These are phyloP conservation scores for Aythya baeri DNA, from an alignment of 2,113 vertebrate genomes.

Conservation along the genomic window DNA sequence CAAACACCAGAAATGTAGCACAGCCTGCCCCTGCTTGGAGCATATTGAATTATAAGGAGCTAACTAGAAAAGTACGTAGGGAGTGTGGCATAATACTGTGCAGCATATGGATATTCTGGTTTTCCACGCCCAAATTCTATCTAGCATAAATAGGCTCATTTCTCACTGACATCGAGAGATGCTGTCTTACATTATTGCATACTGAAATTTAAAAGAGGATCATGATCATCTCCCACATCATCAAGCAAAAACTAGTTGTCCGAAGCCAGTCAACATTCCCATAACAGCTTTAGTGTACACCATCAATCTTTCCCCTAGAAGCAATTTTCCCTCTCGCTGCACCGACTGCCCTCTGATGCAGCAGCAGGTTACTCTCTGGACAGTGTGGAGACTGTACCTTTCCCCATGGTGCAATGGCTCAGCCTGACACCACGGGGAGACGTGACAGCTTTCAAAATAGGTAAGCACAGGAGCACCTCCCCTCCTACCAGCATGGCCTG, in stretches of 20 bases:
- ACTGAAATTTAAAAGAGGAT: slow-evolving; percentile 12
- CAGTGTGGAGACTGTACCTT: fast-evolving
- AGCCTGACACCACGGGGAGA: neutral
- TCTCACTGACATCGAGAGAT: neutral
- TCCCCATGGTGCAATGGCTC: neutral
- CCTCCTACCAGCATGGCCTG: neutral
- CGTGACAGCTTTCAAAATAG: neutral
- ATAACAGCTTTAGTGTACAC: neutral
- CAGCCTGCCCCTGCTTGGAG: neutral
- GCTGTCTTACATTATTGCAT: neutral
- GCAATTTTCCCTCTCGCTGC: neutral
- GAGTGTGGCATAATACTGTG: neutral
- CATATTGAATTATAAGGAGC: neutral
- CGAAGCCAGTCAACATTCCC: neutral
- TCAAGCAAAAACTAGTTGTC: slow-evolving; percentile 1
- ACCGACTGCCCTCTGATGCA: neutral
- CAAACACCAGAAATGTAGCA: neutral
- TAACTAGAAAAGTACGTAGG: neutral
- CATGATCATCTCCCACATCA: neutral
- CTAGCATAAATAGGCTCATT: slow-evolving; percentile 20
- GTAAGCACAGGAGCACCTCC: neutral
- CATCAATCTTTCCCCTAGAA: neutral
- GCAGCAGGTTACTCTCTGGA: neutral
- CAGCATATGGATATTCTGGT: slow-evolving; percentile 29
- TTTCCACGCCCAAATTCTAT: slow-evolving; percentile 22